phyloP scores from a whole-genome alignment of 2,113 vertebrate genomes.

The Ifrita kowaldi region DNA sequence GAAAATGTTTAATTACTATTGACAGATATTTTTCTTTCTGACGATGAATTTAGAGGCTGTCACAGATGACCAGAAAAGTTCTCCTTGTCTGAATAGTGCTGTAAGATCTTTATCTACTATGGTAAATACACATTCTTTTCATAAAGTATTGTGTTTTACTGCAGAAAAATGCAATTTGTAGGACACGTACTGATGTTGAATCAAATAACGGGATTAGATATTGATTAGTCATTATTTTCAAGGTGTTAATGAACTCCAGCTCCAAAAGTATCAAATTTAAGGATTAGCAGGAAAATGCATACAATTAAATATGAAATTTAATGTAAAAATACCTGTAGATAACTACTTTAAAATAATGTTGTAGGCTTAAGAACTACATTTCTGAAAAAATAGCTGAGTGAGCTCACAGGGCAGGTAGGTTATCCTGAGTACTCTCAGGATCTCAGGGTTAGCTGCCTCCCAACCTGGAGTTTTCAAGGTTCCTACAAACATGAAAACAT shows the following conservation, averaged over 20 bases:
- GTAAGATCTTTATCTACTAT: background rate
- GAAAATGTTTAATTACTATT: background rate
- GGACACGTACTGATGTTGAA: background rate
- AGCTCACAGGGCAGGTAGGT: background rate
- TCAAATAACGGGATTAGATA: background rate
- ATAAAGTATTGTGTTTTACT: background rate
- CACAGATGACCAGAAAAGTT: background rate
- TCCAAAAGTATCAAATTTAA: background rate
- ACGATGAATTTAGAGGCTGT: background rate
- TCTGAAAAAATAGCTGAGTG: background rate
- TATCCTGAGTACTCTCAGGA: background rate
- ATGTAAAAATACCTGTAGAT: background rate
- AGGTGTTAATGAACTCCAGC: background rate
- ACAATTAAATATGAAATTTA: background rate
- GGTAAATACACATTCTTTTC: background rate
- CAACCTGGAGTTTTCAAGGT: background rate
- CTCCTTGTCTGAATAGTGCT: background rate
- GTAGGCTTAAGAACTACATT: background rate
- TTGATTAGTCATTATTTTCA: background rate
- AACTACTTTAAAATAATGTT: background rate
- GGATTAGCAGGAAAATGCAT: background rate
- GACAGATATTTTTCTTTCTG: background rate
- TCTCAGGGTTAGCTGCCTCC: background rate
- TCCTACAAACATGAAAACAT: background rate
- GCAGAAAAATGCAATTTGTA: background rate